Conservation (phyloP, 2,113 vertebrate genomes). For the Pangasianodon hypophthalmus region DNA sequence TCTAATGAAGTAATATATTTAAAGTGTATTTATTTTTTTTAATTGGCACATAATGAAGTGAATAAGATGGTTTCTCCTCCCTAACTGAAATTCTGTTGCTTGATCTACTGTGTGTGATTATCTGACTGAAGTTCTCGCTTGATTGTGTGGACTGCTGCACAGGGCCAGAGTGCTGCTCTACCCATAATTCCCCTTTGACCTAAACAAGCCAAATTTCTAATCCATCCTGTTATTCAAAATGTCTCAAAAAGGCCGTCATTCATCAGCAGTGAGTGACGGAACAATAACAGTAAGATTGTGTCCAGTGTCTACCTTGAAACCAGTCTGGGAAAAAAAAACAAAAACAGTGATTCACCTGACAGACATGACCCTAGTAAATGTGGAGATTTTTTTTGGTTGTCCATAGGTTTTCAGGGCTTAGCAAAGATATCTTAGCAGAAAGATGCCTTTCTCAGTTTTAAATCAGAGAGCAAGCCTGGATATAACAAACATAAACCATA, state of each 20-base stretch:
- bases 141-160: conserved; percentile 36
- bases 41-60: conserved; percentile 43
- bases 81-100: conserved; percentile 24
- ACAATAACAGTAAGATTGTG: neutral
- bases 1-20: conserved; percentile 59
- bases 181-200: neutral
- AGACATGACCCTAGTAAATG: conserved; percentile 1
- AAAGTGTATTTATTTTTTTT: conserved; percentile 54
- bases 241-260: neutral
- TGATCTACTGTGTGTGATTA: conserved; percentile 30
- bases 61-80: neutral
- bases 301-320: neutral
- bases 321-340: neutral
- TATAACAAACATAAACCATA: neutral
- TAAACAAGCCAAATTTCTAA: neutral
- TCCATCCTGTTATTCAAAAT: conserved; percentile 4
- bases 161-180: conserved; percentile 13
- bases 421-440: neutral
- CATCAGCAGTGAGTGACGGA: neutral
- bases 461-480: conserved; percentile 14
- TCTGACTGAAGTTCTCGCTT: conserved; percentile 16
- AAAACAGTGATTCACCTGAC: neutral
- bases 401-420: neutral
- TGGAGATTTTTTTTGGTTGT: neutral
- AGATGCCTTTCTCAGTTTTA: conserved; percentile 2